phyloP scores from a whole-genome alignment of 2,797 vertebrate genomes.

The Oreonectes daqikongensis region DNA sequence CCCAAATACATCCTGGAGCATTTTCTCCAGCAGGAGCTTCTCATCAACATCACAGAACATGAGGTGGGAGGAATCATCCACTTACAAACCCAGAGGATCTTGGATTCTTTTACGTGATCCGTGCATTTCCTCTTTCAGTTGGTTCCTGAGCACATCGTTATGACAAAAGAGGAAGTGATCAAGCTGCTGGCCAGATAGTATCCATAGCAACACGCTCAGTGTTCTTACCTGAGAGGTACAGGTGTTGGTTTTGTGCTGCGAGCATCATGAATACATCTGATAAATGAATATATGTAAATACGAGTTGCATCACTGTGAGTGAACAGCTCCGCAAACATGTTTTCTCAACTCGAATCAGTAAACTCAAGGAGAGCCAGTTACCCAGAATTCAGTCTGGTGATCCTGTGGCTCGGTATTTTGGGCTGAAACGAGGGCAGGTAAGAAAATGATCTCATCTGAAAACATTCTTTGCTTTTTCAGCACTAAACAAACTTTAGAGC shows the following conservation, averaged over 20 bases:
- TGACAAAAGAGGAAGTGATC: constrained; percentile 95
- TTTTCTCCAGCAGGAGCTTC: constrained; percentile 94
- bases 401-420: constrained; percentile 95
- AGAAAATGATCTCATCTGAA: neutral
- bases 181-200: constrained; percentile 96
- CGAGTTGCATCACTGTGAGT: no score
- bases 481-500: neutral
- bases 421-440: constrained; percentile 96
- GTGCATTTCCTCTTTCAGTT: constrained; percentile 71
- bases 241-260: no score
- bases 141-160: constrained; percentile 95
- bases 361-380: constrained; percentile 94
- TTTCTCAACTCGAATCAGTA: constrained; percentile 82
- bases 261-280: no score
- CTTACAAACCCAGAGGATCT: neutral
- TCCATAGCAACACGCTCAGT: constrained; percentile 66
- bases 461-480: neutral
- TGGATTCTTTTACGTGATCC: neutral
- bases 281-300: no score
- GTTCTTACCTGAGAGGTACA: neutral
- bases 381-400: constrained; percentile 95
- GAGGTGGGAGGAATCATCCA: constrained; percentile 78
- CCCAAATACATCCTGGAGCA: constrained; percentile 98
- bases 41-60: constrained; percentile 97
- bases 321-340: constrained; percentile 62